phyloP scores from a whole-genome alignment of 2,113 vertebrate genomes.

The Chaetodon trifascialis region DNA sequence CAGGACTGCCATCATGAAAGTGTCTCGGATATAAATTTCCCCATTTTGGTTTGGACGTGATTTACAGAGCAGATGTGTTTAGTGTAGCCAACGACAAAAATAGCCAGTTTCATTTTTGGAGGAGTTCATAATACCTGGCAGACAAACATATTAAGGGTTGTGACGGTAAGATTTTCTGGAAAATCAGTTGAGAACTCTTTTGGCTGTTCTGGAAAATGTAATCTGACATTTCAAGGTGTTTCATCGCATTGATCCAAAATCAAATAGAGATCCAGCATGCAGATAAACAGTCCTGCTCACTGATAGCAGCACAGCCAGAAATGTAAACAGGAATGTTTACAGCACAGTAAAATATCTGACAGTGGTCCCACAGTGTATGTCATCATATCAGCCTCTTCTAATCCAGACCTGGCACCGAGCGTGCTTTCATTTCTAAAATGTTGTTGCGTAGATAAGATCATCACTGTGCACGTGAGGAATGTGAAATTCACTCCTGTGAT shows the following conservation, averaged over 20 bases:
- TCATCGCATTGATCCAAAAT: not conserved
- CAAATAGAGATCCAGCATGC: not conserved
- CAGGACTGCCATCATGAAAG: too few relatives aligned
- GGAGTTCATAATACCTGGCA: not conserved
- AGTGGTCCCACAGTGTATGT: not conserved
- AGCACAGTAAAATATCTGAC: not conserved
- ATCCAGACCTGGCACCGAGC: not conserved
- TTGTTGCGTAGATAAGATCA: constrained; percentile 34
- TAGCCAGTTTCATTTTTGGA: not conserved
- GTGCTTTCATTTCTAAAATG: constrained; percentile 18
- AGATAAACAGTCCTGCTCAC: not conserved
- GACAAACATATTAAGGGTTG: too few relatives aligned
- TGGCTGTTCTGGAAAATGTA: not conserved
- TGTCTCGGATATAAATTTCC: not conserved
- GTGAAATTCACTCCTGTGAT: constrained; percentile 54
- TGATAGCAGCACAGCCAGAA: too few relatives aligned
- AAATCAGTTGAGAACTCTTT: not conserved
- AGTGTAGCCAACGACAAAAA: not conserved
- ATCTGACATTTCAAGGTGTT: not conserved
- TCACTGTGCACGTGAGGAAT: constrained; percentile 49
- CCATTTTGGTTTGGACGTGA: not conserved
- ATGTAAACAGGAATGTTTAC: not conserved
- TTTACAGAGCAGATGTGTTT: not conserved
- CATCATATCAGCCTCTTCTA: not conserved
- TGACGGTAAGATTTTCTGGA: not conserved